Evolutionary conservation across 2,113 vertebrate species (phyloP).

Genomic region (Scatophagus argus): DNA sequence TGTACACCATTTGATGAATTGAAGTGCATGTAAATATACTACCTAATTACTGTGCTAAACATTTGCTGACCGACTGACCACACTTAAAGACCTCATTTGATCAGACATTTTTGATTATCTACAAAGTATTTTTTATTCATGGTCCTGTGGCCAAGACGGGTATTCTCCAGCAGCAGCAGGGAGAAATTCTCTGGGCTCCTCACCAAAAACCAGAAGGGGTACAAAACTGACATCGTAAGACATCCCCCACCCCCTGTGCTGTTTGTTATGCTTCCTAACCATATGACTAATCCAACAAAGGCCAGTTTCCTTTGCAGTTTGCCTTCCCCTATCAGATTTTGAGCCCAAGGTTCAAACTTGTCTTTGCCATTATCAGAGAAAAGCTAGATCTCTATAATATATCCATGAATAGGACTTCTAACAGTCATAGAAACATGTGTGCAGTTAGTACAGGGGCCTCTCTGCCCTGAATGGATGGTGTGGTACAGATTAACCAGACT

Average conservation of each 20-base stretch:
- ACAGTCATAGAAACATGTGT: constrained; percentile 73
- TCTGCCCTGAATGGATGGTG: constrained; percentile 66
- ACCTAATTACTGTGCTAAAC: neutral
- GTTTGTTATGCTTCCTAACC: constrained; percentile 65
- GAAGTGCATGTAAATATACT: neutral
- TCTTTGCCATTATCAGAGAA: constrained; percentile 54
- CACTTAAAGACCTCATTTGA: neutral
- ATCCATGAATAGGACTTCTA: constrained; percentile 55
- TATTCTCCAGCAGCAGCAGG: neutral
- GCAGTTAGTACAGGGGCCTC: constrained; percentile 71
- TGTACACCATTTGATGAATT: neutral
- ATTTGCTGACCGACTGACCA: neutral
- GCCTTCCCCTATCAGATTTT: constrained; percentile 20
- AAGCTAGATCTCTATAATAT: constrained; percentile 40
- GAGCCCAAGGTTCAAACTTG: constrained; percentile 42
- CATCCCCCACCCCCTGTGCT: constrained; percentile 28
- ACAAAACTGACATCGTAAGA: constrained; percentile 26
- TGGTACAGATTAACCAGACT: constrained; percentile 81
- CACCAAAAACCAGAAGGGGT: constrained; percentile 53
- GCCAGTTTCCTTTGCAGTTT: constrained; percentile 58
- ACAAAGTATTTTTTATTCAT: neutral
- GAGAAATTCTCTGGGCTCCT: neutral
- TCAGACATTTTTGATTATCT: neutral
- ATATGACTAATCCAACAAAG: constrained; percentile 59
- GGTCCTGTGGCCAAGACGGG: neutral